Percentiles rank a stretch among this genome's conserved stretches.
Evolutionary conservation across 1,140 invertebrate species (phyloP).

Genomic region (Aphis gossypii): DNA sequence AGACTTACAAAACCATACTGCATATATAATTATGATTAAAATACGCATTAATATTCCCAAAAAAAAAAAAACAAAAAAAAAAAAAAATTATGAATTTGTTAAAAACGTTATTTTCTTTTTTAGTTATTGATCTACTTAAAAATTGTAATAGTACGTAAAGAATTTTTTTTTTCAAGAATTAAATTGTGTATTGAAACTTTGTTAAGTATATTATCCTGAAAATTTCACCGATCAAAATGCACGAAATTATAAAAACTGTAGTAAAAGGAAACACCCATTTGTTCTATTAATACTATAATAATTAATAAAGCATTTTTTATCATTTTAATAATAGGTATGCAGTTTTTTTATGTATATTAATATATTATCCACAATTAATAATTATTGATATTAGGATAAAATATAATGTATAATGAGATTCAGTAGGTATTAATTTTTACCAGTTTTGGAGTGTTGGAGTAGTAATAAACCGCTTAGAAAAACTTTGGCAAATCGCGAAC

Average conservation of each 20-base stretch:
- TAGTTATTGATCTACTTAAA: neutral
- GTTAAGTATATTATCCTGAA: neutral
- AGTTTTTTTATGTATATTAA: neutral
- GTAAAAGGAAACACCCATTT: neutral
- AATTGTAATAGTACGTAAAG: neutral
- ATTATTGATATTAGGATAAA: neutral
- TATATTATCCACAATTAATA: neutral
- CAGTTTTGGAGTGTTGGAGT: neutral
- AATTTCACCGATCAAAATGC: neutral
- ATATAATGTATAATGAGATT: neutral
- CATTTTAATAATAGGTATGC: neutral
- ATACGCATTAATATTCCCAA: neutral
- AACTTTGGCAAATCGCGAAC: neutral
- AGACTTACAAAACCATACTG: neutral
- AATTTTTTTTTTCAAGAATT: neutral
- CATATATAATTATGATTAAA: neutral
- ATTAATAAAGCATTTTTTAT: neutral
- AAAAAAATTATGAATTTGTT: neutral
- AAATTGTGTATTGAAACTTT: neutral
- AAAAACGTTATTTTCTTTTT: neutral
- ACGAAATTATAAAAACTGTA: neutral
- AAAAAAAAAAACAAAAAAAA: neutral
- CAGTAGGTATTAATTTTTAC: too few relatives aligned
- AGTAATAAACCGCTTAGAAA: neutral
- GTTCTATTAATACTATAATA: neutral